These are phyloP conservation scores for Mastomys natalensis DNA, from an alignment of 2,113 vertebrate genomes.

Conservation along the genomic window DNA sequence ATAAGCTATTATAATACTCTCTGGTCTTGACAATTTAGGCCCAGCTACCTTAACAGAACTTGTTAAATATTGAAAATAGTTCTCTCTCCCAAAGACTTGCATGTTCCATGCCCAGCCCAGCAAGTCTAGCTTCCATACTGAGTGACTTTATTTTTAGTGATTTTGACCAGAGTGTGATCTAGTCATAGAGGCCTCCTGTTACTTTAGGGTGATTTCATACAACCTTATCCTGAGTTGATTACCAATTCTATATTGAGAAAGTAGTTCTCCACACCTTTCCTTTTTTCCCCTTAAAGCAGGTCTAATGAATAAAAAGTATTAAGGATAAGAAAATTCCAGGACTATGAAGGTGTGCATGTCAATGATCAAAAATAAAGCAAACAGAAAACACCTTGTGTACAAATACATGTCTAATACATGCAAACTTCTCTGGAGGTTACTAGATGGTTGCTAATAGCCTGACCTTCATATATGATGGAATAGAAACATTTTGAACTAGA, in stretches of 20 bases:
- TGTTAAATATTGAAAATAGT: not conserved
- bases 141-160: not conserved
- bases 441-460: not conserved
- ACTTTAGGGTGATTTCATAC: not conserved
- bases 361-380: not conserved
- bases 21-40: not conserved
- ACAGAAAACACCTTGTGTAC: not conserved
- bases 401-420: not conserved
- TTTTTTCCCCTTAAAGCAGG: not conserved
- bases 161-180: not conserved
- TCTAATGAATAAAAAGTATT: not conserved
- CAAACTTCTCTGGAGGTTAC: not conserved
- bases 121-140: not conserved
- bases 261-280: not conserved
- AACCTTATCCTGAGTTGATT: not conserved
- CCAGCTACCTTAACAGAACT: not conserved
- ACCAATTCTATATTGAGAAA: not conserved
- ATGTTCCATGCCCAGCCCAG: not conserved
- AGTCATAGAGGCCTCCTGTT: not conserved
- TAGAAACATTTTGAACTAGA: not conserved
- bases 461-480: not conserved
- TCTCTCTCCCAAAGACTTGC: not conserved
- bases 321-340: not conserved
- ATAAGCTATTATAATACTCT: not conserved
- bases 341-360: not conserved